A percentile compares a stretch with the other conserved stretches of the same genome.
These are phyloP conservation scores for Struthio camelus DNA, from an alignment of 2,113 vertebrate genomes.

Conservation along the genomic window DNA sequence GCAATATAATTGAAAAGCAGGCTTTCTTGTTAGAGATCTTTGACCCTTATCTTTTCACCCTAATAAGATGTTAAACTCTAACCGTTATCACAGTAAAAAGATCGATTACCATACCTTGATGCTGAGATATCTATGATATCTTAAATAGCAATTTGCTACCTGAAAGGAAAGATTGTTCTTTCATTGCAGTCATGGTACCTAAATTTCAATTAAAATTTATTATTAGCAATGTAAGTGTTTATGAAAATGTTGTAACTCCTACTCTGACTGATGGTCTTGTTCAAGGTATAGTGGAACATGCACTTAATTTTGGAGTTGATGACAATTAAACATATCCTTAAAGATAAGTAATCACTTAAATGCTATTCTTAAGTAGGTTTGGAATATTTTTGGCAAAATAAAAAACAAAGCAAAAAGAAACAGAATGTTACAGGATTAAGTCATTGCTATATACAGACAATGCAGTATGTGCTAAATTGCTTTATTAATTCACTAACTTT, in stretches of 20 bases:
- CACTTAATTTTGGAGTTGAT: background rate
- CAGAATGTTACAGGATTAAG: background rate
- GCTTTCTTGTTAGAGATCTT: background rate
- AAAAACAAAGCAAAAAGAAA: background rate
- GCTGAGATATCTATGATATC: background rate
- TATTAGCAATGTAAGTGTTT: background rate
- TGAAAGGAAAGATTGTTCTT: background rate
- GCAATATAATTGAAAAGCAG: background rate
- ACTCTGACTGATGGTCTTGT: background rate
- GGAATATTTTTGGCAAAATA: background rate
- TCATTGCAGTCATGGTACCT: background rate
- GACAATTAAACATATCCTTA: background rate
- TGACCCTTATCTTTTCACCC: accelerated
- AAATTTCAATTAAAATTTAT: background rate
- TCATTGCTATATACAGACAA: background rate
- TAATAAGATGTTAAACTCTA: background rate
- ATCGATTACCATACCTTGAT: background rate
- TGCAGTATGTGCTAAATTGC: background rate
- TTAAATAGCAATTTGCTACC: background rate
- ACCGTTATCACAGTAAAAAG: background rate
- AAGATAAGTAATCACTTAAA: background rate
- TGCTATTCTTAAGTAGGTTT: background rate
- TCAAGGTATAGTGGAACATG: background rate
- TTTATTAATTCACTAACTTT: background rate
- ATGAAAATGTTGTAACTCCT: background rate